Percentiles rank a stretch among this genome's conserved stretches.
Conservation (phyloP, 2,888 invertebrate species). For the Drosophila koepferae region DNA sequence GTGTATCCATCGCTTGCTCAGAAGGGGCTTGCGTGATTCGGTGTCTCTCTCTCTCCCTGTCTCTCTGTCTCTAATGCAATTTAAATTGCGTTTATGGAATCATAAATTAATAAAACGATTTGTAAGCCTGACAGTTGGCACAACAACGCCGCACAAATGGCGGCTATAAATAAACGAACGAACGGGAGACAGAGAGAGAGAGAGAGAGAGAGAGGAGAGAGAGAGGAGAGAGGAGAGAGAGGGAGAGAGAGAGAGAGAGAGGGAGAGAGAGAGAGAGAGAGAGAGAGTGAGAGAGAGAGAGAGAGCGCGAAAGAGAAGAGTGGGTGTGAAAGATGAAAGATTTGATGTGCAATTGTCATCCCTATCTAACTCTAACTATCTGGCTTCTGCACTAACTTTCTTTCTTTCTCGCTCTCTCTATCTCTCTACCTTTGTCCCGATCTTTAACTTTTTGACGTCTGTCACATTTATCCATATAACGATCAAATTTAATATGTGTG, state of each 20-base stretch:
- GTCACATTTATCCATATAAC: not conserved
- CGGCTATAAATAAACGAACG: conserved; percentile 66
- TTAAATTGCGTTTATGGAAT: conserved; percentile 67
- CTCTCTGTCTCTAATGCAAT: conserved; percentile 51
- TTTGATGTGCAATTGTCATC: conserved; percentile 8
- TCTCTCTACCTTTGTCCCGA: not conserved
- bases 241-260: not conserved
- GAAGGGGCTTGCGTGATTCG: conserved; percentile 1
- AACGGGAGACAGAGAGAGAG: not conserved
- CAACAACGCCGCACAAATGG: conserved; percentile 62
- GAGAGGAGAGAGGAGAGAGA: not conserved
- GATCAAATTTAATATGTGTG: not conserved
- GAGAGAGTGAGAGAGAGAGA: too few species aligned
- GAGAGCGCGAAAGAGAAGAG: not conserved
- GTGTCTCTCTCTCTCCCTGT: not conserved
- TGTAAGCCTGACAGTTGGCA: conserved; percentile 73
- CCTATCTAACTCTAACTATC: conserved; percentile 12
- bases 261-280: not conserved
- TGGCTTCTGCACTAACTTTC: not conserved
- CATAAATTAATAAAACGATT: conserved; percentile 77
- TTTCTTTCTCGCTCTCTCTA: not conserved
- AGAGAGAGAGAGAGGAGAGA: not conserved
- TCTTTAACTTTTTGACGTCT: conserved; percentile 1
- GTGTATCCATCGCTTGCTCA: not conserved
- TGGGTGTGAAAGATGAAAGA: not conserved